phyloP scores from a whole-genome alignment of 2,888 invertebrate genomes.

The Ophonus ardosiacus region DNA sequence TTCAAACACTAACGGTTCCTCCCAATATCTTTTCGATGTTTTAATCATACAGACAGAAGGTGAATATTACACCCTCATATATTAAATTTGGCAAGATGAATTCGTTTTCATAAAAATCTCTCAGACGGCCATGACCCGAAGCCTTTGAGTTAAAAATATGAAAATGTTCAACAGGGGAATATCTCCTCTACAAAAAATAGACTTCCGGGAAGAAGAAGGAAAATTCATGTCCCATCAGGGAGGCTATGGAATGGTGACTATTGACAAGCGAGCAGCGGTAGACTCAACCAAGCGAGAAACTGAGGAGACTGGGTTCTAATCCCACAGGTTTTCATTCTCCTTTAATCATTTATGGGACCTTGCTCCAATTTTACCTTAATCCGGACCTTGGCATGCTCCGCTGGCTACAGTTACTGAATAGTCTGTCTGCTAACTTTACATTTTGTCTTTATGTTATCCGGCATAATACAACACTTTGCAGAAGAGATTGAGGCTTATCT shows the following conservation, averaged over 20 bases:
- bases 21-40: background rate
- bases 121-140: constrained; percentile 10
- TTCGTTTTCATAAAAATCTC: constrained; percentile 47
- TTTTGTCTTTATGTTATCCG: background rate
- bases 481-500: background rate
- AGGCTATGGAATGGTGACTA: constrained; percentile 39
- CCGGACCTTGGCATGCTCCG: constrained; percentile 24
- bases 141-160: constrained; percentile 51
- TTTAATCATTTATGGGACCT: constrained; percentile 60
- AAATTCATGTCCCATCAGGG: constrained; percentile 57
- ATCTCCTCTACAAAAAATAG: constrained; percentile 48
- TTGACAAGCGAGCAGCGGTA: constrained; percentile 38
- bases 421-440: background rate
- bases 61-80: background rate
- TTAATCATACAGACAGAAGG: background rate
- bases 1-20: too few relatives aligned
- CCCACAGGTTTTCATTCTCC: constrained; percentile 49
- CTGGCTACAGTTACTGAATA: background rate
- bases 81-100: constrained; percentile 39
- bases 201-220: constrained; percentile 43
- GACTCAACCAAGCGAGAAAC: constrained; percentile 35
- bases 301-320: constrained; percentile 31
- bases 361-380: constrained; percentile 58
- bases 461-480: background rate
- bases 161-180: constrained; percentile 56